phyloP scores from a whole-genome alignment of 2,797 vertebrate genomes.

The Onychomys torridus region DNA sequence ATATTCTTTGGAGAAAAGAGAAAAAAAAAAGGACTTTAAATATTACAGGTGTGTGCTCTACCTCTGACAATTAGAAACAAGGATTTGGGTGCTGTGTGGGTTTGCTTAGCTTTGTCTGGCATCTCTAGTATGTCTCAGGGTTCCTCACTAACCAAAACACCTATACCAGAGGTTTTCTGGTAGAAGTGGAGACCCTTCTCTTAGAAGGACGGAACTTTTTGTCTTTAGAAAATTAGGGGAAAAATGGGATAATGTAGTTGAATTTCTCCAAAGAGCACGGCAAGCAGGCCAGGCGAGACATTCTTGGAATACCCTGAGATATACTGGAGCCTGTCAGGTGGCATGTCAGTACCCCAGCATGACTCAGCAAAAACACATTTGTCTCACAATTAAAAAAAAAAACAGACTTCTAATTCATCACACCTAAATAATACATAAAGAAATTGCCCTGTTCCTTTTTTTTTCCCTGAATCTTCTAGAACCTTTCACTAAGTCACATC shows the following conservation, averaged over 20 bases:
- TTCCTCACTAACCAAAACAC: neutral
- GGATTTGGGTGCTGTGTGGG: neutral
- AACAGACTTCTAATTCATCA: neutral
- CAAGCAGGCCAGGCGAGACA: neutral
- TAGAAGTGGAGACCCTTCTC: neutral
- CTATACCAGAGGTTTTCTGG: neutral
- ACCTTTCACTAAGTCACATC: neutral
- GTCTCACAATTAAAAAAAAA: constrained; percentile 6
- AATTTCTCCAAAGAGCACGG: neutral
- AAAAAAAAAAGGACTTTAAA: neutral
- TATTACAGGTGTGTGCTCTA: neutral
- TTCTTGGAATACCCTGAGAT: neutral
- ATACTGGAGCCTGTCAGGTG: neutral
- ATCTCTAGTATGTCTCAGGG: neutral
- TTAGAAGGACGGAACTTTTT: constrained; percentile 35
- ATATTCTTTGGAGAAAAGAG: neutral
- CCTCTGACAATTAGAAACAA: neutral
- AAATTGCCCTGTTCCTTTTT: neutral
- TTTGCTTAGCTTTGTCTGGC: neutral
- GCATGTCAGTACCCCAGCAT: neutral
- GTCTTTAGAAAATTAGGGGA: constrained; percentile 68
- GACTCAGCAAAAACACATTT: constrained; percentile 67
- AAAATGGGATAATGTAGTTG: constrained; percentile 44
- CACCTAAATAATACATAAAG: neutral
- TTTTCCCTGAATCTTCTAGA: neutral